phyloP scores from a whole-genome alignment of 2,797 vertebrate genomes.

The Sebastes minor region DNA sequence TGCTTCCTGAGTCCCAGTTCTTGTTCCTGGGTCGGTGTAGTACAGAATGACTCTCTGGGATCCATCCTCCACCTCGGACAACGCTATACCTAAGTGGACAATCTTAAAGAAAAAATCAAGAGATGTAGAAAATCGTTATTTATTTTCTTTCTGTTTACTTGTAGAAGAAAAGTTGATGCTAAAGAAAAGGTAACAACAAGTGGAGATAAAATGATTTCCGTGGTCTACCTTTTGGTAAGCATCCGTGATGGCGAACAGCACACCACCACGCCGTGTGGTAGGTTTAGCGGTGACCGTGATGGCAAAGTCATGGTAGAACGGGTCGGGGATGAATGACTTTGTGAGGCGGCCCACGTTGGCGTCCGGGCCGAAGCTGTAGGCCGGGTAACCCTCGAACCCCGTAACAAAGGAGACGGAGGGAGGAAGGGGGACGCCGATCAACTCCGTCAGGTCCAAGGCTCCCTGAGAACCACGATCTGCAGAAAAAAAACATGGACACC shows the following conservation, averaged over 20 bases:
- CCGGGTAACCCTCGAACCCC: constrained; percentile 93
- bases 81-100: constrained; percentile 89
- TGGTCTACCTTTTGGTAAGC: constrained; percentile 85
- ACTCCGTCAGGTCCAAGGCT: constrained; percentile 90
- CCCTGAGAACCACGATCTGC: constrained; percentile 82
- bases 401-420: constrained; percentile 93
- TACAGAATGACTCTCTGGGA: constrained; percentile 89
- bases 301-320: constrained; percentile 90
- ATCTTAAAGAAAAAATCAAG: constrained; percentile 51
- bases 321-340: constrained; percentile 87
- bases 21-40: constrained; percentile 88
- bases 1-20: constrained; percentile 82
- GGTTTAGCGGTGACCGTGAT: constrained; percentile 87
- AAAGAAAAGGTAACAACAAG: neutral
- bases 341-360: constrained; percentile 93
- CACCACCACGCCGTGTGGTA: constrained; percentile 83
- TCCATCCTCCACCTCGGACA: constrained; percentile 88
- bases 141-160: neutral
- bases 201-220: accelerated
- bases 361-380: constrained; percentile 90
- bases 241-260: constrained; percentile 93
- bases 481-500: neutral
- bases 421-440: constrained; percentile 94
- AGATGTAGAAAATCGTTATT: neutral
- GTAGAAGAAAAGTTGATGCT: neutral